Base-by-base conservation (phyloP, 1,140 invertebrate species). In the Harpegnathos saltator region DNA sequence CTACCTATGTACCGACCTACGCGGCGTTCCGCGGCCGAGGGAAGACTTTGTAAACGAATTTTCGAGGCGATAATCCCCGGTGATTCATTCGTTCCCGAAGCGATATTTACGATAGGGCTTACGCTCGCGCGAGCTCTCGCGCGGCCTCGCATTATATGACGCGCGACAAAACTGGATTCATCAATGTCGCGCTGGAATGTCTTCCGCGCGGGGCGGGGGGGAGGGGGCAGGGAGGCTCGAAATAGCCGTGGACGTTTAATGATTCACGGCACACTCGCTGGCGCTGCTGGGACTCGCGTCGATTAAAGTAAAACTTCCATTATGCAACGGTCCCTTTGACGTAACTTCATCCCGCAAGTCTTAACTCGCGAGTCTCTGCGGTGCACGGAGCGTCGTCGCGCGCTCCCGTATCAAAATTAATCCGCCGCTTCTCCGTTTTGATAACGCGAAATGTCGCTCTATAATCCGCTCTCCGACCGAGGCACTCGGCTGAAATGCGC, bases 11-110 rank as follows among this genome's bases (percentile, higher is more conserved):
- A n/a, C n/a, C n/a, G n/a, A n/a, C 38, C 86, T 85, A 83, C 82
- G 74, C 63, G 77, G 82, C 87, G 84, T 77, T 80, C 88, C 87
- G 44, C 48, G 69, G 24, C 54, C 73, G 52, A 29, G 78, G 82
- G 85, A 80, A 65, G 78, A 59, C 74, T 73, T 78, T 85, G 90
- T 88, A 90, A 91, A 90, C 88, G 89, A 91, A 91, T 91, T 91
- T 91, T 89, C 85, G 91, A 88, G 85, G 66, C 86, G 89, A 90
- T 90, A 91, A 91, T 91, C 89, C 84, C 61, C 77, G 22, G 75
- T 91, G 88, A 91, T 91, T 91, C 86, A 91, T 91, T 89, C 69
- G 81, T 48, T 50, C 62, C 69, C 74, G 44, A 78, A 56, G 38
- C 85, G 84, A 84, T 87, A 78, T 85, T 78, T 88, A 84, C 66